Conservation (phyloP, 2,113 vertebrate genomes). For the Corynorhinus townsendii region DNA sequence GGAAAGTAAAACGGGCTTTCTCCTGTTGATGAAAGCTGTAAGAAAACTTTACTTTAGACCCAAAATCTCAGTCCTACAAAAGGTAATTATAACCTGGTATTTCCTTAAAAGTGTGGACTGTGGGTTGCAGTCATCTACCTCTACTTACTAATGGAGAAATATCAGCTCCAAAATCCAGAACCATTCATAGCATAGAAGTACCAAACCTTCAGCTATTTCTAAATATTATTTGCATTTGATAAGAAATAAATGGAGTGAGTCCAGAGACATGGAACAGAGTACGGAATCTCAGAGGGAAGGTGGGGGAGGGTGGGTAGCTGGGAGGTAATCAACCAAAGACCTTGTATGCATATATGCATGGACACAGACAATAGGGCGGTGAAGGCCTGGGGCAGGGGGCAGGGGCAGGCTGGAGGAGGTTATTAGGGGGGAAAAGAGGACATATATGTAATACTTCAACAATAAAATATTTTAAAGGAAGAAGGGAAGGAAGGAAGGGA, state of each 20-base stretch:
- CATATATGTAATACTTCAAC: too few relatives aligned
- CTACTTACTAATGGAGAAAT: neutral
- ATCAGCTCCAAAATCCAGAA: neutral
- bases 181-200: neutral
- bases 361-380: too few relatives aligned
- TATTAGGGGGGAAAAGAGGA: too few relatives aligned
- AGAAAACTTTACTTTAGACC: neutral
- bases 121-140: neutral
- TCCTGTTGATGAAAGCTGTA: neutral
- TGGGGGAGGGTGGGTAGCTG: too few relatives aligned
- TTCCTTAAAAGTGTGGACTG: neutral
- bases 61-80: neutral
- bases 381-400: too few relatives aligned
- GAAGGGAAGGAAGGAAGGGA: too few relatives aligned
- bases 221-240: constrained; percentile 3
- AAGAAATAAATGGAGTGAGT: neutral
- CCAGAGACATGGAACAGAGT: too few relatives aligned
- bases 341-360: too few relatives aligned
- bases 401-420: too few relatives aligned
- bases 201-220: neutral
- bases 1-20: neutral
- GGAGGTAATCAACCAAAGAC: too few relatives aligned
- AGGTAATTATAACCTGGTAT: neutral
- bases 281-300: too few relatives aligned
- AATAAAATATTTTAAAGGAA: too few relatives aligned